Conservation (phyloP, 2,888 invertebrate genomes). For the Osmoderma eremita region DNA sequence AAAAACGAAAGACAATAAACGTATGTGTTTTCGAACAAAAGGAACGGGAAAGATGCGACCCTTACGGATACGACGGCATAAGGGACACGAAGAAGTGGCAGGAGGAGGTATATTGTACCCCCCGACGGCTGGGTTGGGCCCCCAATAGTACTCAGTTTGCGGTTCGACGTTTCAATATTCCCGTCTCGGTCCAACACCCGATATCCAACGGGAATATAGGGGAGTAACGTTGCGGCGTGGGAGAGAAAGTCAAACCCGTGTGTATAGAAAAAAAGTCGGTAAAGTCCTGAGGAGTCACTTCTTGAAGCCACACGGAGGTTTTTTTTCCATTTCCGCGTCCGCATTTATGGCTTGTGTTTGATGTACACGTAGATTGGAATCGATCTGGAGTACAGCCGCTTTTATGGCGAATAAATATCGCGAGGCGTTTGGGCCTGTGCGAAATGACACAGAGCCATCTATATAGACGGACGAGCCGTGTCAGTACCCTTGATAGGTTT, state of each 20-base stretch:
- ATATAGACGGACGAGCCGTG: not conserved
- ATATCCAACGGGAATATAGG: not conserved
- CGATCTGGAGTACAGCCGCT: constrained; percentile 47
- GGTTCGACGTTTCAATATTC: too few species aligned
- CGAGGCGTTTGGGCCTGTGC: not conserved
- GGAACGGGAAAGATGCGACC: constrained; percentile 30
- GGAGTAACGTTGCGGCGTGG: constrained; percentile 29
- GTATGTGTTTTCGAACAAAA: constrained; percentile 44
- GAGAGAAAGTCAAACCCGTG: constrained; percentile 20
- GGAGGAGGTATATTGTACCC: constrained; percentile 17
- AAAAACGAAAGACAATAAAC: constrained; percentile 46
- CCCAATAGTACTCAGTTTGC: constrained; percentile 27
- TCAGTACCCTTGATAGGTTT: not conserved
- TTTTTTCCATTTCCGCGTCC: constrained; percentile 54
- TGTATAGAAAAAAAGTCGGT: constrained; percentile 45
- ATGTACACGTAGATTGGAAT: constrained; percentile 54
- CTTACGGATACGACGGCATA: constrained; percentile 22
- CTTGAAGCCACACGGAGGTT: constrained; percentile 48
- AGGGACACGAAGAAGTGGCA: constrained; percentile 8
- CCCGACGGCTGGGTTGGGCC: not conserved
- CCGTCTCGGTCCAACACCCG: too few species aligned
- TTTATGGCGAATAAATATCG: constrained; percentile 53
- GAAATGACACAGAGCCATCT: constrained; percentile 2
- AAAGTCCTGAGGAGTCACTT: constrained; percentile 51
- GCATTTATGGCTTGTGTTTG: constrained; percentile 53